These are phyloP conservation scores for Melanargia galathea DNA, from an alignment of 2,888 invertebrate genomes.

Conservation along the genomic window DNA sequence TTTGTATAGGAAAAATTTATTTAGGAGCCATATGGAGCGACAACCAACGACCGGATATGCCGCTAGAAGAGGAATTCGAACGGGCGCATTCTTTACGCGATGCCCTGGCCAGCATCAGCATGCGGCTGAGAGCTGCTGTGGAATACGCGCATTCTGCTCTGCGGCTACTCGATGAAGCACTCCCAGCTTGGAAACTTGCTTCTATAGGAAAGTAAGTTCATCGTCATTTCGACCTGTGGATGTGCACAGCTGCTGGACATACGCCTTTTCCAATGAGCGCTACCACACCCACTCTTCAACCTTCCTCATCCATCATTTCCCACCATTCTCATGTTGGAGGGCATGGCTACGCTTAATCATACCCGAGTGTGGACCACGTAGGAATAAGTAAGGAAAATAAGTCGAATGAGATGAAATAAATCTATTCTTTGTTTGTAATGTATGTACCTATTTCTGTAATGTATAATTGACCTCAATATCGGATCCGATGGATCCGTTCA, in stretches of 20 bases:
- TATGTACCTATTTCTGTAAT: too few relatives aligned
- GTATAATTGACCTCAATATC: too few relatives aligned
- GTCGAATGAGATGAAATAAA: too few relatives aligned
- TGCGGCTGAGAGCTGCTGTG: constrained; percentile 65
- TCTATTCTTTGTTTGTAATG: too few relatives aligned
- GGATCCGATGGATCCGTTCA: too few relatives aligned
- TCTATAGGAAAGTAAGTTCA: constrained; percentile 68
- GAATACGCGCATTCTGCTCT: constrained; percentile 67
- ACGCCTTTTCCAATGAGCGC: background rate
- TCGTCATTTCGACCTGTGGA: background rate
- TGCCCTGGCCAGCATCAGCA: constrained; percentile 66
- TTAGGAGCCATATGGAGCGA: constrained; percentile 64
- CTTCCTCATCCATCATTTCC: too few relatives aligned
- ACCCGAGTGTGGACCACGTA: too few relatives aligned
- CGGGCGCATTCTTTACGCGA: constrained; percentile 63
- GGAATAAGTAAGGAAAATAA: too few relatives aligned
- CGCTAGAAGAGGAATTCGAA: constrained; percentile 56
- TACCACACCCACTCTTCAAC: too few relatives aligned
- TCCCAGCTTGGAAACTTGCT: constrained; percentile 73
- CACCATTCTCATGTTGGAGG: too few relatives aligned
- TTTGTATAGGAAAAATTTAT: background rate
- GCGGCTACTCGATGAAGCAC: constrained; percentile 62
- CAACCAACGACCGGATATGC: constrained; percentile 55
- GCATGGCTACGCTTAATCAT: too few relatives aligned
- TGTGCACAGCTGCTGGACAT: background rate